Evolutionary conservation across 2,888 invertebrate genomes (phyloP), one percentile per base, ranked within the genome.

Genomic region (Ochlodes sylvanus): DNA sequence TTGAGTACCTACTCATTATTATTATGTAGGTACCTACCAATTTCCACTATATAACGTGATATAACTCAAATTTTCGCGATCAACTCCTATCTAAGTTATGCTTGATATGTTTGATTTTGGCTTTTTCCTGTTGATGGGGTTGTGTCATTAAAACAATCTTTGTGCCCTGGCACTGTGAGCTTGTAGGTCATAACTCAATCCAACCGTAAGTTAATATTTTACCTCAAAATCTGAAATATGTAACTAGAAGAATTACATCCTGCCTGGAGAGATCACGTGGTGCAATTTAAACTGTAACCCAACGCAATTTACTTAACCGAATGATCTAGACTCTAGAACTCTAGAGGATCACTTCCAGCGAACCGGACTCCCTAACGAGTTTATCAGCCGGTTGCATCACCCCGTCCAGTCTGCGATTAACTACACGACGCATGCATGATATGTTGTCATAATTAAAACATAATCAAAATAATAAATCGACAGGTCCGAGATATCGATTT

Each of bases 231-330:
- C 44, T 0, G 9, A 27, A 42, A 44, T 60, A 34, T 9, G 9
- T 34, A 60, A 27, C 15, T 9, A 17, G 19, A 50, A 50, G 19
- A 50, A 50, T 12, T 10, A 19, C 17, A 19, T 12, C 50, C 50
- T 12, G 50, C 19, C 14, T n/a, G 21, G 15, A 27, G 47, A 32
- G 47, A 10, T 38, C 52, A 34, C 27, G 41, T 38, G 54, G 50
- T 19, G 63, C 54, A 54, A 63, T 63, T 54, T 42, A 41, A 42
- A 54, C n/a, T 15, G 15, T 41, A 54, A 54, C 52, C 21, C 42
- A 42, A 63, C 52, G 63, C 54, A 54, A 63, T 41, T 54, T 54
- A 63, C 63, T 54, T 42, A 54, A 42, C 41, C 63, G 41, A 54
- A 54, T 63, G 54, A 63, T 54, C 34, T 62, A 27, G 27, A 27